Evolutionary conservation across 2,888 invertebrate genomes (phyloP).

Genomic region (Megaustenia siamemsis): DNA sequence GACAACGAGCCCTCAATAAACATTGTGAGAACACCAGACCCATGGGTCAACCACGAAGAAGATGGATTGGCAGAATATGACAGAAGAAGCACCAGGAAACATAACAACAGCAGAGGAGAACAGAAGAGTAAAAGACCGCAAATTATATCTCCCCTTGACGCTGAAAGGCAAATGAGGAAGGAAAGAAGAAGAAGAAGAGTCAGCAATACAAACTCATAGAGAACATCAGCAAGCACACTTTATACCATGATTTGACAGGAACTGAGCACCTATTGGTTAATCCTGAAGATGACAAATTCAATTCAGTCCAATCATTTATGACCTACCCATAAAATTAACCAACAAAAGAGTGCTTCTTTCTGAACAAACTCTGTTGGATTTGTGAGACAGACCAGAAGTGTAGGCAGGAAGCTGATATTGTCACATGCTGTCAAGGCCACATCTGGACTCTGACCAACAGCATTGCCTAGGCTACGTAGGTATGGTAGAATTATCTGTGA

Average conservation of each 20-base stretch:
- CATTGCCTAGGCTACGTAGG: conserved; percentile 25
- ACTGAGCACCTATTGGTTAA: background rate
- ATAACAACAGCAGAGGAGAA: no score
- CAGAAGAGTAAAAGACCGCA: no score
- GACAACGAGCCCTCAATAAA: no score
- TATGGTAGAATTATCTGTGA: conserved; percentile 39
- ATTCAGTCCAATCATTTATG: background rate
- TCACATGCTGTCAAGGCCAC: conserved; percentile 12
- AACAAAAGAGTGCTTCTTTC: conserved; percentile 25
- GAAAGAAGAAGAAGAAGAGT: no score
- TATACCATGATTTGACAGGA: background rate
- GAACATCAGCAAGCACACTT: no score
- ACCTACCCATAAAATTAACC: conserved; percentile 37
- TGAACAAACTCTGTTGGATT: background rate
- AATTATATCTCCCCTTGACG: no score
- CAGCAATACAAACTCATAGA: no score
- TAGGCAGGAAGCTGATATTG: background rate
- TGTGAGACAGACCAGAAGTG: background rate
- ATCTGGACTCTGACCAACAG: conserved; percentile 9
- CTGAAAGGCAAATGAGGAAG: no score
- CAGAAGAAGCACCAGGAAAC: no score
- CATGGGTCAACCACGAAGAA: no score
- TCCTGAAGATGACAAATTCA: background rate
- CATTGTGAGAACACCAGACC: no score
- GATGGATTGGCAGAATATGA: no score